phyloP scores from a whole-genome alignment of 2,113 vertebrate genomes.

The Meriones unguiculatus region DNA sequence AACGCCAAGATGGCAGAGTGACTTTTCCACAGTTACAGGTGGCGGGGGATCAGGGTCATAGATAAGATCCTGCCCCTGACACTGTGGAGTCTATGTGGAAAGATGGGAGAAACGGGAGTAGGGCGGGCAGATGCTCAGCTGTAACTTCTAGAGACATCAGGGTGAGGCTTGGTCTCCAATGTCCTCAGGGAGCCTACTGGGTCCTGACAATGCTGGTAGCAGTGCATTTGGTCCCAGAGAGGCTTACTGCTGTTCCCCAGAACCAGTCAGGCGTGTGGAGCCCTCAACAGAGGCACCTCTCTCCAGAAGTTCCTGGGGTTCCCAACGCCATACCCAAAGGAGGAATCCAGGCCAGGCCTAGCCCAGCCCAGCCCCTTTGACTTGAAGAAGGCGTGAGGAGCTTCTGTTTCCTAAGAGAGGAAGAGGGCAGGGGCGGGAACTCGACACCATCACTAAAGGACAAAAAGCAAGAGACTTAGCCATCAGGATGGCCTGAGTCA shows the following conservation, averaged over 20 bases:
- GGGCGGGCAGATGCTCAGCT: background rate
- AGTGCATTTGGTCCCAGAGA: background rate
- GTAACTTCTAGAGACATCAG: background rate
- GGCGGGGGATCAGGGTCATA: background rate
- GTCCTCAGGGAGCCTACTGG: no score
- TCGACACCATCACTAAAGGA: background rate
- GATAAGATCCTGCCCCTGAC: background rate
- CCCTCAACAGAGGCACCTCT: background rate
- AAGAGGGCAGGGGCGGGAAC: background rate
- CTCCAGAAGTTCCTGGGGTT: background rate
- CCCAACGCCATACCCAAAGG: background rate
- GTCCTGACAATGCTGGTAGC: background rate
- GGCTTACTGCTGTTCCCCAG: no score
- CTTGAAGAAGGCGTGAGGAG: no score
- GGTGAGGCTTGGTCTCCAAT: background rate
- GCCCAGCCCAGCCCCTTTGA: background rate
- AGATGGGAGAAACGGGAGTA: background rate
- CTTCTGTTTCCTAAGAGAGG: background rate
- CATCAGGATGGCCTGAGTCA: background rate
- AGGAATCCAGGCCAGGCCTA: background rate
- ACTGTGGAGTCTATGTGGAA: accelerated
- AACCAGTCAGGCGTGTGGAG: background rate
- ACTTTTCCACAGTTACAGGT: background rate
- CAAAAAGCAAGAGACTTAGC: background rate
- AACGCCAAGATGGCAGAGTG: background rate